Percentiles rank a stretch among this genome's conserved stretches.
Evolutionary conservation across 2,797 vertebrate genomes (phyloP).

Genomic region (Acanthurus tractus): DNA sequence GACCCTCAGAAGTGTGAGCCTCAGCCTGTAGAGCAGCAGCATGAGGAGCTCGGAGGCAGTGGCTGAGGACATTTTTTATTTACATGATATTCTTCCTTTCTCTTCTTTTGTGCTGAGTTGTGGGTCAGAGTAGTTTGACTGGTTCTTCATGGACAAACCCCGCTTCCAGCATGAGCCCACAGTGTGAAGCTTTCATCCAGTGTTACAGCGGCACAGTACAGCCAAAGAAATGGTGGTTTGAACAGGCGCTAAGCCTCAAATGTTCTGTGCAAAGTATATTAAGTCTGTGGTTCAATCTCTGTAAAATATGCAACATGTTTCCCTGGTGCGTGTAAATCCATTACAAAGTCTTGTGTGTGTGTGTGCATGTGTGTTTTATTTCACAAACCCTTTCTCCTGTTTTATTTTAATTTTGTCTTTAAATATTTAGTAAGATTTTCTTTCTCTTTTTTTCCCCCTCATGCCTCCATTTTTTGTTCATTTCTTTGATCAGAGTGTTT

Average conservation of each 20-base stretch:
- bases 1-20: slow-evolving; percentile 5
- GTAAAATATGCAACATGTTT: slow-evolving; percentile 48
- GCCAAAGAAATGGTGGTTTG: slow-evolving; percentile 4
- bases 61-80: slow-evolving; percentile 7
- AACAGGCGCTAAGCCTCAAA: background rate
- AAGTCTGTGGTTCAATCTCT: slow-evolving; percentile 22
- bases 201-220: background rate
- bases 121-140: background rate
- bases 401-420: slow-evolving; percentile 21
- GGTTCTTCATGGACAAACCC: background rate
- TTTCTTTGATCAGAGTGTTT: background rate
- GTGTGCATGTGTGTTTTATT: slow-evolving; percentile 12
- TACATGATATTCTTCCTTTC: background rate
- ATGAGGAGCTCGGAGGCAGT: background rate
- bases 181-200: background rate
- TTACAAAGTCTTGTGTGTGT: slow-evolving; percentile 8
- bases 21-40: slow-evolving; percentile 10
- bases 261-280: background rate
- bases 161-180: background rate
- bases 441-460: slow-evolving; percentile 10
- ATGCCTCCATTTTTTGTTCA: slow-evolving; percentile 4
- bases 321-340: slow-evolving; percentile 14
- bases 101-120: background rate
- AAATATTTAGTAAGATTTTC: background rate
- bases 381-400: background rate